A percentile compares a stretch with the other conserved stretches of the same genome.
phyloP scores from a whole-genome alignment of 1,140 invertebrate genomes.

The Lycorma delicatula region DNA sequence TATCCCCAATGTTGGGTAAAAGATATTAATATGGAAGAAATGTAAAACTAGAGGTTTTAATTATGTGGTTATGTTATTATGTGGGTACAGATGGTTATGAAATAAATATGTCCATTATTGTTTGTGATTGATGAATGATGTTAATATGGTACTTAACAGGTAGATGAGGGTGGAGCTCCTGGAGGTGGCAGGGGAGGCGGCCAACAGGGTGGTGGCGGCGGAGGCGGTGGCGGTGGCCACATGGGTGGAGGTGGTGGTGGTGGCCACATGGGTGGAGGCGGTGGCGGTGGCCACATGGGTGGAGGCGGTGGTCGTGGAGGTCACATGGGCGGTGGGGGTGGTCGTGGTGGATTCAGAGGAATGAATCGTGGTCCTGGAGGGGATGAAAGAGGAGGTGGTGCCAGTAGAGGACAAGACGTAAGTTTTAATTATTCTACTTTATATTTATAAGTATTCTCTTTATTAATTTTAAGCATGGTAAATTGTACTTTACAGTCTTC shows the following conservation, averaged over 20 bases:
- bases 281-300: constrained; percentile 35
- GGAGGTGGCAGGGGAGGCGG: too few species aligned
- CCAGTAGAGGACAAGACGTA: constrained; percentile 38
- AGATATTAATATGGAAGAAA: too few species aligned
- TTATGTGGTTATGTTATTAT: too few species aligned
- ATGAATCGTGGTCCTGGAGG: too few species aligned
- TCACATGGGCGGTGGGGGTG: constrained; percentile 35
- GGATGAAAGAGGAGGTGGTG: constrained; percentile 28
- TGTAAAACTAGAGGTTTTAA: too few species aligned
- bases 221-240: constrained; percentile 36
- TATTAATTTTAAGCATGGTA: background rate
- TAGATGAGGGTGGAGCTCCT: too few species aligned
- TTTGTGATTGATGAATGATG: too few species aligned
- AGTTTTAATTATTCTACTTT: constrained; percentile 19
- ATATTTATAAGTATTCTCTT: background rate
- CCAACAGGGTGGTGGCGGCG: constrained; percentile 22
- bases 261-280: constrained; percentile 35
- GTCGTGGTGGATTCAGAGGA: constrained; percentile 17
- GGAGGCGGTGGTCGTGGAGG: constrained; percentile 32
- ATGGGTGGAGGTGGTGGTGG: constrained; percentile 35
- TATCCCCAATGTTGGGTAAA: too few species aligned
- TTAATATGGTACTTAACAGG: too few species aligned
- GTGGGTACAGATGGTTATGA: too few species aligned
- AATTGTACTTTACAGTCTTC: background rate
- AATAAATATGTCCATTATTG: too few species aligned